Evolutionary conservation across 2,113 vertebrate species (phyloP).

Genomic region (Baryphthengus martii): DNA sequence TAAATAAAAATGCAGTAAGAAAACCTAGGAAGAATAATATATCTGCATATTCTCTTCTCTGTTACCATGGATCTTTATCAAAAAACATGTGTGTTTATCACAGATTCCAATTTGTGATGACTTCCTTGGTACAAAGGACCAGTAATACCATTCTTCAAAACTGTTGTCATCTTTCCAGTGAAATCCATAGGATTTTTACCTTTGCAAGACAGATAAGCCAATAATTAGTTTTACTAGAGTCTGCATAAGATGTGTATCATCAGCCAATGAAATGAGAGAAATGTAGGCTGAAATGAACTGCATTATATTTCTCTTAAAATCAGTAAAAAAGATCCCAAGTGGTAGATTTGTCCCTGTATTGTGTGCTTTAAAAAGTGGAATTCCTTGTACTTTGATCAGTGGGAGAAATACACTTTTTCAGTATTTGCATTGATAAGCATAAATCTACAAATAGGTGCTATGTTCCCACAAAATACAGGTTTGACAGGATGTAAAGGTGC

Average conservation of each 20-base stretch:
- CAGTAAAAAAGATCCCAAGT: background rate
- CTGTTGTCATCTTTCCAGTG: background rate
- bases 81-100: background rate
- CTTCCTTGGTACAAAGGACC: background rate
- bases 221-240: background rate
- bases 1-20: background rate
- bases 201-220: background rate
- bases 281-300: background rate
- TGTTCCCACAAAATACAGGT: background rate
- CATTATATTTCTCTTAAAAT: background rate
- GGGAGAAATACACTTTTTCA: background rate
- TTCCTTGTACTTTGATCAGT: background rate
- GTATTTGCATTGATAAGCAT: background rate
- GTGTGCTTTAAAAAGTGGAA: background rate
- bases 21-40: background rate
- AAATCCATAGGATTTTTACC: background rate
- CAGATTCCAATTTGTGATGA: background rate
- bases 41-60: background rate
- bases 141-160: background rate
- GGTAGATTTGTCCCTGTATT: background rate
- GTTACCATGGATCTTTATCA: background rate
- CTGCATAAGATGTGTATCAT: background rate
- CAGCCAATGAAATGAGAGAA: background rate
- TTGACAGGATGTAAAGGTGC: background rate
- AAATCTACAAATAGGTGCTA: background rate